Evolutionary conservation across 2,797 vertebrate genomes (phyloP), one percentile per base, ranked within the genome.

Genomic region (Macropus fuliginosus): DNA sequence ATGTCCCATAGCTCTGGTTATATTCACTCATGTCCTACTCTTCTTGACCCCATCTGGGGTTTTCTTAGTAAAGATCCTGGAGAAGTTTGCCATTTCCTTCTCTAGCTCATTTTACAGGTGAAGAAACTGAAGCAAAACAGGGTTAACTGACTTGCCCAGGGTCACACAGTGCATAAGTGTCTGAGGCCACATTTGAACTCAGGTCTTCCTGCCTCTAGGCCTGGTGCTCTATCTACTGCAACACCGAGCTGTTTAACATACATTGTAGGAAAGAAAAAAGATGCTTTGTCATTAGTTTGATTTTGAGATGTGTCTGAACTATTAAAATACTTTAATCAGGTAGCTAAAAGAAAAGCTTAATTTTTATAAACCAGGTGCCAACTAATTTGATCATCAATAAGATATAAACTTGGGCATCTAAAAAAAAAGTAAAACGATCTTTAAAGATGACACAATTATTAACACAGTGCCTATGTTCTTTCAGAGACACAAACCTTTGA

Each of bases 401-500:
- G 29, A 54, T 4, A 29, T 31, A 54, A 24, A 90, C 52, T 3
- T 31, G 16, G 31, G 89, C 52, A 81, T 46, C 66, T 81, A 87
- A 50, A 87, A 52, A 52, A 81, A 87, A 87, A 50, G 74, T 87
- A 87, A 87, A 46, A 27, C 24, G 50, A 50, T 50, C 74, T 87
- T 87, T 8, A 87, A 87, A 87, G 94, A 94, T 54, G 14, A 93
- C 4, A 56, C 18, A 46, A 24, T 92, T 91, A 54, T 31, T 40
- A 91, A 6, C 81, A 4, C 0, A 14, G 54, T 56, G 12, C 40
- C 16, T 46, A 54, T 13, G 5, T 2, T 91, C 92, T 21, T 50
- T 96, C 55, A 62, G 14, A 27, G 56, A 95, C 11, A 97, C 98
- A 90, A 95, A 99, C 99, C 98, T 98, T 98, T 97, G 74, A 98